Conservation (phyloP, 1,140 invertebrate species). For the Triops cancriformis region DNA sequence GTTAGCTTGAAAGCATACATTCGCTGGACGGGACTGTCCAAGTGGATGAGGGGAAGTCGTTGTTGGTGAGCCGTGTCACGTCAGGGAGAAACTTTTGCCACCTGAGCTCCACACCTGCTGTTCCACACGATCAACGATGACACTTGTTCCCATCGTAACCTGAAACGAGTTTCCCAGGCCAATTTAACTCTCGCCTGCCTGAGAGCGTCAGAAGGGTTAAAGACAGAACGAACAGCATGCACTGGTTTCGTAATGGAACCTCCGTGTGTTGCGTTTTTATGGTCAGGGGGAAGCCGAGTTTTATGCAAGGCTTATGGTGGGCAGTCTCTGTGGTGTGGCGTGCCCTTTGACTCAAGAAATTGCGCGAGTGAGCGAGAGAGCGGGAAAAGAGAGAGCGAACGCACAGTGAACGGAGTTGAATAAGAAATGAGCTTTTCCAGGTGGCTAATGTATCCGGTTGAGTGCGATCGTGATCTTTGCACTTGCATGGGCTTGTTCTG, state of each 20-base stretch:
- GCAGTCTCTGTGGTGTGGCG: background rate
- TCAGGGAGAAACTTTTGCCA: background rate
- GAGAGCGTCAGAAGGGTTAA: background rate
- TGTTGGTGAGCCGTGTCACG: background rate
- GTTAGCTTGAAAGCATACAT: background rate
- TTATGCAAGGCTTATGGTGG: background rate
- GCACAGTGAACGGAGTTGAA: background rate
- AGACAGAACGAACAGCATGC: background rate
- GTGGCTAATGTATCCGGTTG: conserved; percentile 9
- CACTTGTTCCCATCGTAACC: background rate
- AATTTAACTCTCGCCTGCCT: background rate
- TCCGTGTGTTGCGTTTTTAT: background rate
- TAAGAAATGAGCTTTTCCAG: background rate
- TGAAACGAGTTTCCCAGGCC: background rate
- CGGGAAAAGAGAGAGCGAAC: background rate
- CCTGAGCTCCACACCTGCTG: conserved; percentile 11
- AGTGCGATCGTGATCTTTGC: background rate
- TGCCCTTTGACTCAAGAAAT: background rate
- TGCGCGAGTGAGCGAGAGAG: background rate
- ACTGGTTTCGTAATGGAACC: no score
- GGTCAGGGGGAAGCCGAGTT: background rate
- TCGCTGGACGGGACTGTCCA: background rate
- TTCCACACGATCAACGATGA: background rate
- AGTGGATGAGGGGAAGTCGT: background rate
- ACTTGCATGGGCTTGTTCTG: background rate